Base-by-base conservation (phyloP, 2,113 vertebrate genomes). In the Crotalus horridus region DNA sequence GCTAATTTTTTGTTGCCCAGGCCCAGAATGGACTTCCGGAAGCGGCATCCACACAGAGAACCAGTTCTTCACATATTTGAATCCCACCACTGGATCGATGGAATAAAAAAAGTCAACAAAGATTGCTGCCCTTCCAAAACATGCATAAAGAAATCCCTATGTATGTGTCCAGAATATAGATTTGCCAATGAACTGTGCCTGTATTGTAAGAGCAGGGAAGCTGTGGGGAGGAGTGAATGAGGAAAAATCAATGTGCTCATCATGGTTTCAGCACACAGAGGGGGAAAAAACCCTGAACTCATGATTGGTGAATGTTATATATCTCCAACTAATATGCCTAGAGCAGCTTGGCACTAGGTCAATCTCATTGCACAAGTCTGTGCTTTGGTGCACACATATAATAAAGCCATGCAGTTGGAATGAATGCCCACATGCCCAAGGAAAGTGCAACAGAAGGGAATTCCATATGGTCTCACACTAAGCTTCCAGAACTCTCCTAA, bases 371-470 rank as follows among this genome's bases (percentile, higher is more conserved):
- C 17, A 61, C 89, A 69, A 51, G 23, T 74, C n/a, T 7, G n/a
- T 86, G 85, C 24, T 26, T 51, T 46, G 46, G 46, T 61, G 39
- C 9, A 46, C 29, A 61, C 5, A 13, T 26, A 4, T 24, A 61
- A 13, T 29, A 26, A 61, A 64, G 24, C 58, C 24, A 24, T 26
- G 26, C 54, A 6, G 39, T 56, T 8, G 88, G 86, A 61, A 88
- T 91, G 1, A 4, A 54, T 91, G 93, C 24, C 87, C 92, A 85
- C 23, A 48, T 48, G 61, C 93, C 90, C 91, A 89, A 88, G 93
- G 81, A 69, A 91, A 59, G 94, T 24, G 39, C 33, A 61, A 59
- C 58, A n/a, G 43, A 88, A 55, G 29, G 87, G 87, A 54, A 88
- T 88, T 54, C 9, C 17, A 39, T 54, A 54, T 54, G n/a, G n/a